Percentiles rank a stretch among this genome's conserved stretches.
Evolutionary conservation across 2,888 invertebrate species (phyloP).

Genomic region (Prosapia bicincta): DNA sequence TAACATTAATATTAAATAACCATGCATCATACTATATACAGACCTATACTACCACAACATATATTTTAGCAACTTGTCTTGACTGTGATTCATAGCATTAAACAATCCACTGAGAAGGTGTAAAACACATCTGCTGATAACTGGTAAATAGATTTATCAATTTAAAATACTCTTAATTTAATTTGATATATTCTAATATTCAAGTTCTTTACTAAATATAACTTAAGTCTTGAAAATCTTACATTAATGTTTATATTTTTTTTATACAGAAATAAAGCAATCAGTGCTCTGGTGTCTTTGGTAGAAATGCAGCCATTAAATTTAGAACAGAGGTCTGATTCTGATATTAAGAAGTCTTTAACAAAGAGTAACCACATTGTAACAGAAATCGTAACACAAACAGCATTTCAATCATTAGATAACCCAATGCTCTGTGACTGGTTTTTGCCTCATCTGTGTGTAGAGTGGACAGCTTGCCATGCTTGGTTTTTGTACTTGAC

Average conservation of each 20-base stretch:
- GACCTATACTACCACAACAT: too few species aligned
- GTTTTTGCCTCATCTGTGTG: slow-evolving; percentile 48
- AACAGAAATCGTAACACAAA: background rate
- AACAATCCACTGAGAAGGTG: too few species aligned
- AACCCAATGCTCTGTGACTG: background rate
- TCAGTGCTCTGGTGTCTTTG: background rate
- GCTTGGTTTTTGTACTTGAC: slow-evolving; percentile 52
- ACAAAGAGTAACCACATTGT: background rate
- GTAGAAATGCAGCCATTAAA: background rate
- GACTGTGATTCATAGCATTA: too few species aligned
- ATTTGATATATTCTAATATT: too few species aligned
- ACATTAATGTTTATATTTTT: background rate
- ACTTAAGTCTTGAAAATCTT: too few species aligned
- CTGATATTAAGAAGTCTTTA: background rate
- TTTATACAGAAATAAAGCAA: background rate
- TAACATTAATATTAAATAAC: too few species aligned
- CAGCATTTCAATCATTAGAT: background rate
- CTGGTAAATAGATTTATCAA: too few species aligned
- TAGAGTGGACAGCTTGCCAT: slow-evolving; percentile 53
- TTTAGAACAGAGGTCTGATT: background rate
- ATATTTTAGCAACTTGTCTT: too few species aligned
- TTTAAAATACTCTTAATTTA: too few species aligned
- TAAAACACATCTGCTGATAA: too few species aligned
- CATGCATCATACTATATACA: too few species aligned
- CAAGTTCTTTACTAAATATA: too few species aligned